Evolutionary conservation across 2,113 vertebrate species (phyloP).

Genomic region (Pomatostomus ruficeps): DNA sequence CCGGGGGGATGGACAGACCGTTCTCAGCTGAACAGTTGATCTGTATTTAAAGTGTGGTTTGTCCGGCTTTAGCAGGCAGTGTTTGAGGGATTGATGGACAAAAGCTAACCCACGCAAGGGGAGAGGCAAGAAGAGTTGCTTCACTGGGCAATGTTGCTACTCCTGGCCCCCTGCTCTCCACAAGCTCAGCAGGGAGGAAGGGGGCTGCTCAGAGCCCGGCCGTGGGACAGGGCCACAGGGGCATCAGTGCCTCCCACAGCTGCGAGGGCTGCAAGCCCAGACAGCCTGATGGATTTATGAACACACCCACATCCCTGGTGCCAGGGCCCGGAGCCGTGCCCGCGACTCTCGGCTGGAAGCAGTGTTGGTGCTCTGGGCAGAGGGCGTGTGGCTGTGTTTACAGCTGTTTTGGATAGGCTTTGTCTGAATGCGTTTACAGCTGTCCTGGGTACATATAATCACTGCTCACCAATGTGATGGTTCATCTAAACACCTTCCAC

Average conservation of each 20-base stretch:
- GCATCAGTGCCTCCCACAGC: accelerated
- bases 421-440: not conserved
- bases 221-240: accelerated
- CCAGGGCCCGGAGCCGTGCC: accelerated
- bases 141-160: not conserved
- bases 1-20: accelerated
- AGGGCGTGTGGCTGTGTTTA: not conserved
- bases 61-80: not conserved
- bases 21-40: not conserved
- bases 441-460: not conserved
- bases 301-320: accelerated
- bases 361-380: not conserved
- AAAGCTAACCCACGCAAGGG: accelerated
- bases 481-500: not conserved
- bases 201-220: not conserved
- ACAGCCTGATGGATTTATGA: not conserved
- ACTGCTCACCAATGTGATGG: not conserved
- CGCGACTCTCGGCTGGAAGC: accelerated
- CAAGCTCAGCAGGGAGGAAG: not conserved
- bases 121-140: not conserved
- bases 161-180: accelerated
- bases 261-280: not conserved
- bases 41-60: not conserved
- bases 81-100: not conserved
- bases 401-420: not conserved